Base-by-base conservation (phyloP, 2,797 vertebrate species). In the Hylomyscus alleni region DNA sequence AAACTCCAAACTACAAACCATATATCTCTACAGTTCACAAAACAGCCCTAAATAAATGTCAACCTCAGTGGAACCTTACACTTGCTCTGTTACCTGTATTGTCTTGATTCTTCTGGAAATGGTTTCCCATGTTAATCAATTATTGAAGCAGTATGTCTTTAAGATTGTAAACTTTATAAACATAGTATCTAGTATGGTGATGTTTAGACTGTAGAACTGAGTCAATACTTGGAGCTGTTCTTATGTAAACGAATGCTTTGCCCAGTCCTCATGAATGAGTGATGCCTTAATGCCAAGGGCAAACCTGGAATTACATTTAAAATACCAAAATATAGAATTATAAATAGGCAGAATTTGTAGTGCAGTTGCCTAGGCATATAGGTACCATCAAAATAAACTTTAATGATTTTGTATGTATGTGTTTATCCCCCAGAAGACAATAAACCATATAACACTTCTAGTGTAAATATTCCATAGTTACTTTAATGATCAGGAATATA, bases 401-500 rank as follows among this genome's bases (percentile, higher is more conserved):
- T 85, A 96, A 90, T 96, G 65, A 92, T 95, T 95, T 62, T 37
- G 6, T 89, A 37, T 80, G 12, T 52, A 19, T 69, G 4, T 58
- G 7, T 10, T 89, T 96, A 92, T 67, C 17, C 24, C 20, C 89
- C 88, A 22, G 44, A 95, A 96, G 24, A 95, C 6, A 91, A 92
- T 44, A 20, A 83, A 75, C 22, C 26, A 89, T 47, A 96, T 29
- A 56, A 87, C 60, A 26, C 56, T 31, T 56, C 76, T n/a, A 7
- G 34, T 93, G 17, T 56, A 95, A 96, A 86, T 77, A 94, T 73
- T 93, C 13, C 92, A 85, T 2, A 91, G 47, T 89, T 89, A 85
- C 94, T 98, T 90, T 93, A 88, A 96, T 89, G 40, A 91, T 93
- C 83, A 89, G 65, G 37, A 92, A 92, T 90, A 13, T 52, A 86